Conservation (phyloP, 1,140 invertebrate species). For the Drosophila sp. region DNA sequence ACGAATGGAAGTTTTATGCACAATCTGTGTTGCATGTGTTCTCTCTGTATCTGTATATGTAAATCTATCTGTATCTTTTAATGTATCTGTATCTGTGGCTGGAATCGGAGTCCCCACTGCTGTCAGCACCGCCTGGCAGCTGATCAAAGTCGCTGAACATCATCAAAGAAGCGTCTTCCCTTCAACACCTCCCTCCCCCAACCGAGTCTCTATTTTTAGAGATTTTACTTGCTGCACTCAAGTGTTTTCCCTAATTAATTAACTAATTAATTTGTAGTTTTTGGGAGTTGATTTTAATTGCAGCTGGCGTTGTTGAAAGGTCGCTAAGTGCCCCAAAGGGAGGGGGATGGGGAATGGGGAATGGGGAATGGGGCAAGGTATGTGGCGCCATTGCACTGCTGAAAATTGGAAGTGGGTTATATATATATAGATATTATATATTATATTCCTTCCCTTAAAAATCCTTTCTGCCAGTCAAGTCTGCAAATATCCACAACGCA, state of each 20-base stretch:
- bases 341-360: not conserved
- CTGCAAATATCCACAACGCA: conserved; percentile 13
- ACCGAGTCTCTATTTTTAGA: conserved; percentile 60
- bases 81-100: conserved; percentile 7
- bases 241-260: conserved; percentile 81
- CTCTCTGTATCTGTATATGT: conserved; percentile 6
- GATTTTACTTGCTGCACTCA: conserved; percentile 52
- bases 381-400: conserved; percentile 31
- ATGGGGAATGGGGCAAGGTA: not conserved
- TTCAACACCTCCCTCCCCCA: not conserved
- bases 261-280: conserved; percentile 83
- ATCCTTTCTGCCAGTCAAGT: not conserved
- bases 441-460: no score
- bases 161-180: conserved; percentile 33
- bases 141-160: conserved; percentile 70
- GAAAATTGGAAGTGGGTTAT: conserved; percentile 48
- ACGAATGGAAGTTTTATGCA: conserved; percentile 61
- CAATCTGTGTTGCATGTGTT: conserved; percentile 79
- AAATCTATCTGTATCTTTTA: not conserved
- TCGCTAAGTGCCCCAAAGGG: conserved; percentile 41
- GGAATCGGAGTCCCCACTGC: conserved; percentile 22
- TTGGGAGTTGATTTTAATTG: conserved; percentile 76
- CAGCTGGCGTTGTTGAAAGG: conserved; percentile 48
- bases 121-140: conserved; percentile 68
- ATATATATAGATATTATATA: no score